Evolutionary conservation across 2,113 vertebrate genomes (phyloP), one percentile per base, ranked within the genome.

Genomic region (Oxygymnocypris stewartii): DNA sequence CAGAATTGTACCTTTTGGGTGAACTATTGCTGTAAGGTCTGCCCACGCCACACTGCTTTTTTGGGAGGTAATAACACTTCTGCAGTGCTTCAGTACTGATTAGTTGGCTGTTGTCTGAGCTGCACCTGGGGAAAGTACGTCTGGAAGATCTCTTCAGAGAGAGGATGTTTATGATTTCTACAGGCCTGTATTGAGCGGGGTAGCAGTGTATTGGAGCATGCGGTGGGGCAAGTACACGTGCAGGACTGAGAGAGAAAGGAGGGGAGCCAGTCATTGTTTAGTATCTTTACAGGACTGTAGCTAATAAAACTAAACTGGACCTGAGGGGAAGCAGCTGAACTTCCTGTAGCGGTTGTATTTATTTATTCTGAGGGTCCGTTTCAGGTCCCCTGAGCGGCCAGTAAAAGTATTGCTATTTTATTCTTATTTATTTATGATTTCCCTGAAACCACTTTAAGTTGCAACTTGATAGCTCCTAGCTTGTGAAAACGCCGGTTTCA

Each of bases 321-420:
- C 93, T 89, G 89, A 86, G 93, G 94, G 93, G 88, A 91, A 90
- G 91, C 85, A 88, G 90, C 92, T 95, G 91, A 94, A 94, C 94
- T 95, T 95, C 94, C 94, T 95, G 93, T 92, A 92, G 91, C 85
- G 79, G 89, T 93, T 93, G 90, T 94, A 93, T 95, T 95, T 95
- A 95, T 95, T 95, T 95, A 95, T 93, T 92, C 84, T 86, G 88
- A 92, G 92, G 89, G 91, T 93, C 92, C 91, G 87, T 92, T 92
- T 94, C 92, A 93, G 93, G 92, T 93, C 93, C 94, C 91, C 90
- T 88, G 91, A 93, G 92, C 89, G 88, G 88, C 90, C 90, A 79
- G 90, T 95, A 95, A 95, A 95, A 94, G 86, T 88, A 91, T 92
- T 91, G 87, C 91, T 89, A 71, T 89, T 93, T 85, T 85, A 89